phyloP scores from a whole-genome alignment of 1,140 invertebrate genomes.

The Caenorhabditis elegans region DNA sequence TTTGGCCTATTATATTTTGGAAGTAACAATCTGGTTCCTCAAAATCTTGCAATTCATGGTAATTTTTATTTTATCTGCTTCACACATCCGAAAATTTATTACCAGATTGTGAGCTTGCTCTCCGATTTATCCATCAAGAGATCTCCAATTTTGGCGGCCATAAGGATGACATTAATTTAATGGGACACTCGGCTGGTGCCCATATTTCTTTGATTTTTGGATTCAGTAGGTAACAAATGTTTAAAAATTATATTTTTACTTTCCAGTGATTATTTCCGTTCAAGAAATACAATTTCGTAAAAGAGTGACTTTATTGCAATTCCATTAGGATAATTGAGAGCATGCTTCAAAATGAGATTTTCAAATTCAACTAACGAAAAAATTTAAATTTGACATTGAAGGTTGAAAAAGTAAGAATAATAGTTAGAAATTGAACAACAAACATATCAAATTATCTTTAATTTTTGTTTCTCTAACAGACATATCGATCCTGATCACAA shows the following conservation, averaged over 20 bases:
- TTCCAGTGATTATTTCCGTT: no score
- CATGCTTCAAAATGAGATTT: no score
- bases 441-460: no score
- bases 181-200: constrained; percentile 90
- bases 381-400: no score
- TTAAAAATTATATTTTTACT: no score
- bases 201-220: constrained; percentile 67
- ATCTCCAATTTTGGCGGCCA: constrained; percentile 88
- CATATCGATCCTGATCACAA: background rate
- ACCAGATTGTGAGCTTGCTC: constrained; percentile 79
- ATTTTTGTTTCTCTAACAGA: no score
- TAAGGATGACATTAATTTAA: constrained; percentile 81
- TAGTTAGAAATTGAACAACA: no score
- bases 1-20: background rate
- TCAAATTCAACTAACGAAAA: no score
- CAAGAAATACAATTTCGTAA: no score
- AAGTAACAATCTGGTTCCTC: background rate
- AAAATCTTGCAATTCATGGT: constrained; percentile 18
- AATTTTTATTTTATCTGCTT: background rate
- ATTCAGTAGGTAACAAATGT: constrained; percentile 9
- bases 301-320: no score
- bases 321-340: no score
- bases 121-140: constrained; percentile 87
- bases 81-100: constrained; percentile 84
- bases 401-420: no score